phyloP scores from a whole-genome alignment of 2,888 invertebrate species.

The Rotaria socialis region DNA sequence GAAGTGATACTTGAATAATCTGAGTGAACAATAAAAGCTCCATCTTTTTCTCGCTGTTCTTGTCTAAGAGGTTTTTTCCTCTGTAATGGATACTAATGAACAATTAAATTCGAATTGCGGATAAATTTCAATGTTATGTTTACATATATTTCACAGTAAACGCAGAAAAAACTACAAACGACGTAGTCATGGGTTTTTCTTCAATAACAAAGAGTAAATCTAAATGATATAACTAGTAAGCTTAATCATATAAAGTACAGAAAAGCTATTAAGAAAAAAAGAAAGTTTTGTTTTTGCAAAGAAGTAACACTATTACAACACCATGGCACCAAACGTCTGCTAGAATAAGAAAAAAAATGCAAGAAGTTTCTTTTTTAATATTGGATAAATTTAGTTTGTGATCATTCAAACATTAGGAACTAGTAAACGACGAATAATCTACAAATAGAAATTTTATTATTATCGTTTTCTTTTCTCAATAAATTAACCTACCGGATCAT shows the following conservation, averaged over 20 bases:
- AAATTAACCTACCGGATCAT: slow-evolving; percentile 9
- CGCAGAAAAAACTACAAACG: not conserved
- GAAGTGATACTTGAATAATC: too few relatives aligned
- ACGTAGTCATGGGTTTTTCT: not conserved
- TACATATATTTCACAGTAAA: not conserved
- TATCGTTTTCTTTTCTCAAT: not conserved
- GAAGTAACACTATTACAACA: not conserved
- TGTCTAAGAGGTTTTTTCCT: too few relatives aligned
- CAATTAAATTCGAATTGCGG: too few relatives aligned
- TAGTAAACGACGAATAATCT: not conserved
- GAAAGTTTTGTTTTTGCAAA: not conserved
- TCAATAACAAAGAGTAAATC: not conserved
- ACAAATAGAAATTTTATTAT: not conserved
- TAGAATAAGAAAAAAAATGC: not conserved
- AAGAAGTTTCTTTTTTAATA: not conserved
- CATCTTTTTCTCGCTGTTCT: too few relatives aligned
- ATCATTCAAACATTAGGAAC: not conserved
- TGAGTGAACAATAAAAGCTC: too few relatives aligned
- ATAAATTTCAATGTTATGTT: not conserved
- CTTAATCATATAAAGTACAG: not conserved
- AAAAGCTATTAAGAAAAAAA: not conserved
- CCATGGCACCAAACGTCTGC: not conserved
- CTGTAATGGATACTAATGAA: too few relatives aligned
- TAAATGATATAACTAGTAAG: not conserved
- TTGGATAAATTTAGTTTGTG: not conserved